Conservation (phyloP, 2,888 invertebrate species). For the Pegoplata infirma region DNA sequence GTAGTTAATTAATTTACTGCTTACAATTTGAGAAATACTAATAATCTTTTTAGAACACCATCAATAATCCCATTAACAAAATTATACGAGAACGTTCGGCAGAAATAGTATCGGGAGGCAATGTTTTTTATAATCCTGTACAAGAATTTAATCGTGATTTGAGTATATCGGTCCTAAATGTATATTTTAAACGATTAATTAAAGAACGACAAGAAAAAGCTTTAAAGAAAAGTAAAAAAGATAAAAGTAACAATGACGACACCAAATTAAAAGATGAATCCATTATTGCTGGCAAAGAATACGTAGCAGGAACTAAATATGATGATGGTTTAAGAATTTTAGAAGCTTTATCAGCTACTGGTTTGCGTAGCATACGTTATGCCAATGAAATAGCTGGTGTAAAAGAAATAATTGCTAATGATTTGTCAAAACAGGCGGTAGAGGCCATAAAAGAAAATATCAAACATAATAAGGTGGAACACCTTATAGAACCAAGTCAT, state of each 20-base stretch:
- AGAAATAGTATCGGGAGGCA: constrained; percentile 84
- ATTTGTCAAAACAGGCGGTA: constrained; percentile 90
- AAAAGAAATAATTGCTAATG: constrained; percentile 92
- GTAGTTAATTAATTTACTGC: constrained; percentile 25
- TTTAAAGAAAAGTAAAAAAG: constrained; percentile 7
- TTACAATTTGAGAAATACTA: too few species aligned
- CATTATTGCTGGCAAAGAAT: constrained; percentile 32
- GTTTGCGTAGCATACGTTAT: constrained; percentile 96
- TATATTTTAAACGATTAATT: constrained; percentile 81
- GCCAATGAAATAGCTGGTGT: constrained; percentile 95
- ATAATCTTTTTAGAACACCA: constrained; percentile 17
- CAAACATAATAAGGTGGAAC: constrained; percentile 80
- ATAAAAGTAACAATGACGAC: neutral
- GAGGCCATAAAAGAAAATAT: constrained; percentile 89
- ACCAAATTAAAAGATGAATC: neutral
- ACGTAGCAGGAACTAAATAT: constrained; percentile 69
- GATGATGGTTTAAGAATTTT: constrained; percentile 81
- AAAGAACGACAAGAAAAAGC: constrained; percentile 69
- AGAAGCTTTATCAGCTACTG: constrained; percentile 97
- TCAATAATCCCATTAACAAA: constrained; percentile 65
- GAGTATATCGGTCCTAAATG: constrained; percentile 85
- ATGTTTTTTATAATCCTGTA: constrained; percentile 98
- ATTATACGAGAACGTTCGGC: constrained; percentile 85
- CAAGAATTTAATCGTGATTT: constrained; percentile 99
- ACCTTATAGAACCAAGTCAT: constrained; percentile 86